Base-by-base conservation (phyloP, 2,888 invertebrate genomes). In the Agapostemon virescens region DNA sequence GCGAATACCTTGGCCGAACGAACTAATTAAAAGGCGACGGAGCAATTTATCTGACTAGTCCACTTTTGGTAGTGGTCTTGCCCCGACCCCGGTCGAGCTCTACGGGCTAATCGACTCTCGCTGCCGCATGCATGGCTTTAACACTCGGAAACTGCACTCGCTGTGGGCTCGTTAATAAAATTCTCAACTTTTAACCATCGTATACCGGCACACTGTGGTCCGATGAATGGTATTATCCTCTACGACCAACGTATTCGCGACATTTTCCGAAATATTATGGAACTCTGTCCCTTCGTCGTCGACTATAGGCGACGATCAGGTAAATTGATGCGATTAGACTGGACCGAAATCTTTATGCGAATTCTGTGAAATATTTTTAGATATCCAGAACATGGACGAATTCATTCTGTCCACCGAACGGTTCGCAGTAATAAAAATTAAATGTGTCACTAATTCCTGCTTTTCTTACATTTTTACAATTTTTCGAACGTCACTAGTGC, bases 41-140 rank as follows among this genome's bases (percentile, higher is more conserved):
- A 20, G 61, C 33, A 61, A 61, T 61, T 61, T 61, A 61, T 61
- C 33, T 33, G 61, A 11, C 61, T 61, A 30, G 61, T 61, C 61
- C 61, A 61, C 33, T 61, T 33, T 61, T 30, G 61, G 9, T 61
- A 61, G 33, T 61, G 33, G 61, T 61, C 30, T 61, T 33, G 61
- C 61, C 61, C 55, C 55, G 45, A 20, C 45, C 45, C 52, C 23
- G 20, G 7, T 9, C 30, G 33, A 61, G 61, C 30, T n/a, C n/a
- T 30, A 61, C 3, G 33, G 30, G 20, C 30, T 61, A 61, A 61
- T 61, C 61, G 61, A 30, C 61, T 61, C 30, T 61, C 30, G 33
- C 20, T 30, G 61, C 33, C 33, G 20, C 61, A 33, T 33, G 61
- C 26, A 20, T 33, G 30, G 20, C 33, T 33, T 20, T 33, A 33